Evolutionary conservation across 1,140 invertebrate species (phyloP), one percentile per base, ranked within the genome.

Genomic region (Polypedilum pembai): DNA sequence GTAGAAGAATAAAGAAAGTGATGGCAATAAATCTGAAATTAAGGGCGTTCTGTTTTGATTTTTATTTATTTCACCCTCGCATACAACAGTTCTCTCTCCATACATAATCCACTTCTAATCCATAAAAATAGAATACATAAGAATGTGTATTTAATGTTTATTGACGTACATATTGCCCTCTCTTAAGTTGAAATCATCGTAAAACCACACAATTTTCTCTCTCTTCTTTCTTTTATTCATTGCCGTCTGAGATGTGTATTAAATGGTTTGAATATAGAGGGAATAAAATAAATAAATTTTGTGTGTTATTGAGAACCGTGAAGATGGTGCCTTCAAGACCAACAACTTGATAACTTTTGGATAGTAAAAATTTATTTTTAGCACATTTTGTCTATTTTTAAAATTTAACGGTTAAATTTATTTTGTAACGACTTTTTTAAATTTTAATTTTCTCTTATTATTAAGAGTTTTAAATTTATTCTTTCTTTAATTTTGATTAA

Each of bases 1-100:
- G 45, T 56, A 15, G 45, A 12, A 33, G 24, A 33, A 33, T 3
- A 33, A 33, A 33, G 5, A 56, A 56, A 56, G 45, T 56, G 45
- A 56, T 69, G 65, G 65, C 65, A 69, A 69, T 69, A 69, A 69
- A 69, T 69, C 65, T 20, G 65, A 69, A 69, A 69, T 69, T 69
- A 21, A 20, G 65, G 65, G 65, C 65, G 65, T 69, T 69, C 20
- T 69, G 65, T 69, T 69, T 69, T 69, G 65, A 69, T 69, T 69
- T 69, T 69, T 69, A 69, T 69, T 69, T 69, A 69, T 69, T 69
- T 69, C 5, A 18, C 20, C 65, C 65, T 21, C 65, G 17, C 65
- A 18, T 56, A 56, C n/a, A 12, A n/a, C n/a, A 56, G 4, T n/a
- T 56, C n/a, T n/a, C 4, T 56, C 12, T 56, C 3, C n/a, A 56